A percentile compares a stretch with the other conserved stretches of the same genome.
phyloP scores from a whole-genome alignment of 2,113 vertebrate genomes.

The Ceyx cyanopectus region DNA sequence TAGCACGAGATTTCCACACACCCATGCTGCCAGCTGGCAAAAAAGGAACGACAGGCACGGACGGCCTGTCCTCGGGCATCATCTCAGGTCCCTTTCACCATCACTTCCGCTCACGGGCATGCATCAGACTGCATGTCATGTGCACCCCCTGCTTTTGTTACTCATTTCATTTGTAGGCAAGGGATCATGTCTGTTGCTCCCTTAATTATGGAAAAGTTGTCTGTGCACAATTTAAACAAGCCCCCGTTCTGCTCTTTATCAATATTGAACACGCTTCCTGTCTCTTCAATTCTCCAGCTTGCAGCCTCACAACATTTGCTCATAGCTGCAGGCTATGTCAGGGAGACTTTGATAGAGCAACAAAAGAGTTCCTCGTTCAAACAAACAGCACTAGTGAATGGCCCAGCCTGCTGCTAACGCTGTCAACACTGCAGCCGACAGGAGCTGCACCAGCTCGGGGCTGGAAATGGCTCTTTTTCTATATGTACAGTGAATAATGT shows the following conservation, averaged over 20 bases:
- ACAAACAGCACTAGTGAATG: background rate
- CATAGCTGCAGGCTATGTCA: constrained; percentile 66
- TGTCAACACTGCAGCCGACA: background rate
- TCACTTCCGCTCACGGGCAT: background rate
- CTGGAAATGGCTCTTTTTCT: background rate
- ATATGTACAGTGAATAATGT: accelerated
- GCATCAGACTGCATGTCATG: background rate
- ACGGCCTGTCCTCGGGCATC: background rate
- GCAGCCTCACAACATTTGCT: constrained; percentile 64
- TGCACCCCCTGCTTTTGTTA: background rate
- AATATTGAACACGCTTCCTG: constrained; percentile 47
- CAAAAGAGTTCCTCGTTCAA: background rate
- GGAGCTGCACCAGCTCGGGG: accelerated
- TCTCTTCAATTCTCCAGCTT: constrained; percentile 36
- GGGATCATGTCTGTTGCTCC: background rate
- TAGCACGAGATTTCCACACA: accelerated
- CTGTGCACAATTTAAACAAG: constrained; percentile 37
- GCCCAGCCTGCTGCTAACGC: accelerated
- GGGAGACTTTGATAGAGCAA: constrained; percentile 48
- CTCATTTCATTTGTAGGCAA: constrained; percentile 23
- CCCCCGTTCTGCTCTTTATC: constrained; percentile 40
- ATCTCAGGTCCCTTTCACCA: background rate
- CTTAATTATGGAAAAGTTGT: constrained; percentile 59
- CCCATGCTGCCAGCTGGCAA: background rate
- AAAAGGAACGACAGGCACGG: accelerated